phyloP scores from a whole-genome alignment of 1,140 invertebrate genomes.

The Thaumatotibia leucotreta region DNA sequence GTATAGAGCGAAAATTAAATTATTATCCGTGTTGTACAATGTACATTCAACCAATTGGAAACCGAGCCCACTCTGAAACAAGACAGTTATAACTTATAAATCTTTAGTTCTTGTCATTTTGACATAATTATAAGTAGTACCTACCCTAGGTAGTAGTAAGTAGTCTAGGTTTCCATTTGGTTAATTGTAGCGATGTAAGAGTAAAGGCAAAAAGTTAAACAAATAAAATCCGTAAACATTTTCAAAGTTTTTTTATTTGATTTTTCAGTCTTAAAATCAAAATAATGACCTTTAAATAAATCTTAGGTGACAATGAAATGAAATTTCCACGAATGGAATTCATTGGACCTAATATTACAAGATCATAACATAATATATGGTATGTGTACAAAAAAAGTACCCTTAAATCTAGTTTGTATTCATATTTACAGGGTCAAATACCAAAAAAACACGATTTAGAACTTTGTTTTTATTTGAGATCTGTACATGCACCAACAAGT shows the following conservation, averaged over 20 bases:
- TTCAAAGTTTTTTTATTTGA: conserved; percentile 15
- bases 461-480: conserved; percentile 10
- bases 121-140: too few species aligned
- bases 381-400: background rate
- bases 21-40: too few species aligned
- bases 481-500: background rate
- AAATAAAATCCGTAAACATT: conserved; percentile 13
- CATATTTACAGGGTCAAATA: conserved; percentile 11
- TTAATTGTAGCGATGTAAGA: too few species aligned
- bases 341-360: background rate
- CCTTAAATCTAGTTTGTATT: background rate
- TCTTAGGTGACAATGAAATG: background rate
- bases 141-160: too few species aligned
- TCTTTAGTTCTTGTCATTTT: too few species aligned
- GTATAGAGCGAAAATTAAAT: too few species aligned
- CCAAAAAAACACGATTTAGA: conserved; percentile 10
- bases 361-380: background rate
- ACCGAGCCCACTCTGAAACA: too few species aligned
- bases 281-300: background rate
- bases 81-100: too few species aligned
- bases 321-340: background rate
- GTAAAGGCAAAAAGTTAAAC: background rate
- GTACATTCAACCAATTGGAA: too few species aligned
- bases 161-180: too few species aligned
- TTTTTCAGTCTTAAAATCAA: background rate